phyloP scores from a whole-genome alignment of 2,113 vertebrate genomes.

The Hyaena hyaena region DNA sequence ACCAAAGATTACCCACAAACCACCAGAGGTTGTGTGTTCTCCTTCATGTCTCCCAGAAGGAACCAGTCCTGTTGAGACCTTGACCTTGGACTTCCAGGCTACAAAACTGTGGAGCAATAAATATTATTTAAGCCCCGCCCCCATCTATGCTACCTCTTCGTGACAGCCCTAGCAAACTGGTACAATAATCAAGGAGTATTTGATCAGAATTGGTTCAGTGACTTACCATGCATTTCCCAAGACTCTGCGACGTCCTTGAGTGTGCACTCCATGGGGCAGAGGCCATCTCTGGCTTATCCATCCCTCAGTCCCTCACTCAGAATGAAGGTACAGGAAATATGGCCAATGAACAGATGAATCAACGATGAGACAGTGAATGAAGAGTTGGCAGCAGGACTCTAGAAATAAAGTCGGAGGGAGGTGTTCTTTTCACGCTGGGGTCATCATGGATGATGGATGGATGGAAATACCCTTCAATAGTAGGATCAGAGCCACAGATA shows the following conservation, averaged over 20 bases:
- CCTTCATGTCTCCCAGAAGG: neutral
- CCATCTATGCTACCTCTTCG: fast-evolving
- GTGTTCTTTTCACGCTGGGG: neutral
- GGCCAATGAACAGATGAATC: neutral
- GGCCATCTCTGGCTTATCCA: neutral
- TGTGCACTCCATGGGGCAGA: neutral
- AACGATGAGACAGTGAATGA: neutral
- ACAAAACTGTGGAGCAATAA: neutral
- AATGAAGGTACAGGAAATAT: neutral
- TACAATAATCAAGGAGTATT: too few species aligned
- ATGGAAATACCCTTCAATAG: neutral
- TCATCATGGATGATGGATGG: neutral
- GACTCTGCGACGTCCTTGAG: fast-evolving
- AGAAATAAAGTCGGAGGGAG: neutral
- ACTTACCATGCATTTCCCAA: neutral
- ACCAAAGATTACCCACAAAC: neutral
- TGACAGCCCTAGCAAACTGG: neutral
- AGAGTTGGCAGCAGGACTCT: neutral
- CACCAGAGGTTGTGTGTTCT: neutral
- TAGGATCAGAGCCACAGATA: neutral
- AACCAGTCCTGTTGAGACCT: neutral
- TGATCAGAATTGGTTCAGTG: neutral
- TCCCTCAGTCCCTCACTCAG: neutral
- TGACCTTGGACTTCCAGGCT: neutral
- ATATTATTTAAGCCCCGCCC: neutral